phyloP scores from a whole-genome alignment of 2,888 invertebrate species.

The Abrostola triplasia region DNA sequence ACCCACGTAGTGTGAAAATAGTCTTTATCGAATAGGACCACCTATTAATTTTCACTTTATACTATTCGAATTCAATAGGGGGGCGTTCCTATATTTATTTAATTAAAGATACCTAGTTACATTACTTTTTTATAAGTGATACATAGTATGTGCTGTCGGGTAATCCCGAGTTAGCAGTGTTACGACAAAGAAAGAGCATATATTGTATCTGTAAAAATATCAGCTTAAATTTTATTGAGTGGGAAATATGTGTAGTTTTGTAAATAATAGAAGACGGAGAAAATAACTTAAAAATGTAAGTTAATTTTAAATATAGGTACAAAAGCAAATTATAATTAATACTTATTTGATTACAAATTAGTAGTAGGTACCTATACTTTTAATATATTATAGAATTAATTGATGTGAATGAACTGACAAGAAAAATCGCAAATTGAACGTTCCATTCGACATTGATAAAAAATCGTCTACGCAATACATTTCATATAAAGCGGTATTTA shows the following conservation, averaged over 20 bases:
- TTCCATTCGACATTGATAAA: not conserved
- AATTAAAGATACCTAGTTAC: not conserved
- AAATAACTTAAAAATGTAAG: not conserved
- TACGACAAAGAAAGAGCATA: too few relatives aligned
- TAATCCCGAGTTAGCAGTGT: too few relatives aligned
- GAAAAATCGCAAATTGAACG: too few relatives aligned
- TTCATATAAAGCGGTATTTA: slow-evolving; percentile 37
- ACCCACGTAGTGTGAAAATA: not conserved
- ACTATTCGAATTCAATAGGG: not conserved
- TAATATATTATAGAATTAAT: not conserved
- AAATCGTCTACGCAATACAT: slow-evolving; percentile 15
- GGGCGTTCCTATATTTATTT: too few relatives aligned
- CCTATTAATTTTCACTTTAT: not conserved
- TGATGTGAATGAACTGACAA: not conserved
- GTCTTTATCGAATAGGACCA: not conserved
- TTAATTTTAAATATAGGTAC: not conserved
- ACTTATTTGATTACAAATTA: too few relatives aligned
- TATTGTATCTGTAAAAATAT: not conserved
- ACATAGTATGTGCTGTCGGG: too few relatives aligned
- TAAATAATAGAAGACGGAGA: too few relatives aligned
- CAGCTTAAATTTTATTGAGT: not conserved
- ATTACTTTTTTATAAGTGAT: not conserved
- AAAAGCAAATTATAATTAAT: too few relatives aligned
- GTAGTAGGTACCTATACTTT: too few relatives aligned
- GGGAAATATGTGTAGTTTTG: too few relatives aligned